Conservation (phyloP, 1,140 invertebrate genomes). For the Drosophila lowei region DNA sequence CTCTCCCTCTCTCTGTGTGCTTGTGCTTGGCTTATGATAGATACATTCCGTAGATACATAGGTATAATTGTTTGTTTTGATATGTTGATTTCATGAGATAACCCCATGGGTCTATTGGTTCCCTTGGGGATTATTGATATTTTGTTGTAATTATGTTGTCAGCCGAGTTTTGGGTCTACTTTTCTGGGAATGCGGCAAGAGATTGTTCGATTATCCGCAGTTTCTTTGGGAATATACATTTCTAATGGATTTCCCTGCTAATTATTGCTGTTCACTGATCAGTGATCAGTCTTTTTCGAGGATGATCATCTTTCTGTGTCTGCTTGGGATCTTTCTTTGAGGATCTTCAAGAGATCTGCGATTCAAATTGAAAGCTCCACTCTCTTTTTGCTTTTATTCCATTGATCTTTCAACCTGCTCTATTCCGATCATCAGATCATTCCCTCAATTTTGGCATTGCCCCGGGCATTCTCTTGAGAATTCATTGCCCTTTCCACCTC, state of each 20-base stretch:
- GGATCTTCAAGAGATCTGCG: background rate
- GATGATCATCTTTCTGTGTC: background rate
- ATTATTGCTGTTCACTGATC: constrained; percentile 1
- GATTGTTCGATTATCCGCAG: constrained; percentile 1
- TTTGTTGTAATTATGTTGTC: constrained; percentile 65
- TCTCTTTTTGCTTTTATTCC: constrained; percentile 3
- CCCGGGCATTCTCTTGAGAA: background rate
- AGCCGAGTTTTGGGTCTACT: constrained; percentile 6
- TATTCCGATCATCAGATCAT: constrained; percentile 15
- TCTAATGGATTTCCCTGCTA: background rate
- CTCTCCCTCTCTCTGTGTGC: constrained; percentile 17
- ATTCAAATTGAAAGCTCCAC: background rate
- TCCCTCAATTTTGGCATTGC: constrained; percentile 1
- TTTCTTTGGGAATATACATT: background rate
- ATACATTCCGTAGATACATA: constrained; percentile 41
- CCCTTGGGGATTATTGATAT: constrained; percentile 53
- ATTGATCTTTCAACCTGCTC: constrained; percentile 8
- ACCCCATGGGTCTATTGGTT: constrained; percentile 39
- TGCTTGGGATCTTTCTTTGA: background rate
- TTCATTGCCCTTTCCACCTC: constrained; percentile 11
- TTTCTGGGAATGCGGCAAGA: constrained; percentile 9
- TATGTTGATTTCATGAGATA: constrained; percentile 70
- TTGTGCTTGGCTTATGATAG: constrained; percentile 42
- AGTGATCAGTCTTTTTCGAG: background rate
- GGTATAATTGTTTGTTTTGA: constrained; percentile 67